phyloP scores from a whole-genome alignment of 2,888 invertebrate species.

The Polydrusus pterygomalis region DNA sequence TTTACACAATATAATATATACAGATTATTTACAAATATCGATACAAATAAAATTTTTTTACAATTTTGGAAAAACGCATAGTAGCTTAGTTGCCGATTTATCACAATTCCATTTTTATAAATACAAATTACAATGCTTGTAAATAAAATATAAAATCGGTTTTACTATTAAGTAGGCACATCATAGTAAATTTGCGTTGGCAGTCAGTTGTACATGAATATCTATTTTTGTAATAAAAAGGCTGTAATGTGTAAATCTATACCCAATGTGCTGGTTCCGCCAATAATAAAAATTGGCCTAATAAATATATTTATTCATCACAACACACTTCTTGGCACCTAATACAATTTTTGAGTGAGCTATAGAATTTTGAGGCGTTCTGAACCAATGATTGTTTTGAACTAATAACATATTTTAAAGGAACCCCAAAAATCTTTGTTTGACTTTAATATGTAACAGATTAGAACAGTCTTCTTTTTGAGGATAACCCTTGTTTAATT shows the following conservation, averaged over 20 bases:
- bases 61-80: slow-evolving; percentile 43
- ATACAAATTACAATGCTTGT: slow-evolving; percentile 42
- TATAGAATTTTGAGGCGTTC: not conserved
- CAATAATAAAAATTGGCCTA: too few species aligned
- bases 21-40: slow-evolving; percentile 41
- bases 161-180: slow-evolving; percentile 36
- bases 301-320: too few species aligned
- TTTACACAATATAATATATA: slow-evolving; percentile 41
- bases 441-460: too few species aligned
- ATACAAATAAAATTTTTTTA: slow-evolving; percentile 30
- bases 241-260: not conserved
- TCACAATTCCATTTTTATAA: slow-evolving; percentile 45
- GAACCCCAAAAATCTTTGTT: too few species aligned
- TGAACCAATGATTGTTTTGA: too few species aligned
- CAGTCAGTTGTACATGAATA: slow-evolving; percentile 42
- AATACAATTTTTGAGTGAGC: not conserved
- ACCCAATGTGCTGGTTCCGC: too few species aligned
- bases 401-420: too few species aligned
- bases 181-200: slow-evolving; percentile 31
- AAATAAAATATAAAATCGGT: slow-evolving; percentile 39
- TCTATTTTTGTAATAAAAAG: slow-evolving; percentile 11
- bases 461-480: too few species aligned
- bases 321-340: not conserved
- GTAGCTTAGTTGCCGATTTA: slow-evolving; percentile 48
- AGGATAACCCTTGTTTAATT: too few species aligned